Evolutionary conservation across 2,797 vertebrate genomes (phyloP), one percentile per base, ranked within the genome.

Genomic region (Caiman crocodilus): DNA sequence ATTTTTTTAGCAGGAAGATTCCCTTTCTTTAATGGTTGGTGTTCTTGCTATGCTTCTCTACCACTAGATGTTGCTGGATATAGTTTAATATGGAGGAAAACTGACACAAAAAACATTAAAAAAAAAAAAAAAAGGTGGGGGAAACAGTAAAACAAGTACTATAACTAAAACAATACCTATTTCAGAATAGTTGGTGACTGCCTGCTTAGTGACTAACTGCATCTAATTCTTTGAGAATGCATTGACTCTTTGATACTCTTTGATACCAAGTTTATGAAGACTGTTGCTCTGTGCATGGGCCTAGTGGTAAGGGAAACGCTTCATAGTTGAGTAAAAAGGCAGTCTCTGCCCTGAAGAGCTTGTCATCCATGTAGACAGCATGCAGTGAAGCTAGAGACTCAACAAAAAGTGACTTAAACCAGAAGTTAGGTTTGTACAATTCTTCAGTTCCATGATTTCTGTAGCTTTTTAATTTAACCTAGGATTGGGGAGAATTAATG

Each of bases 41-140:
- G 1, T 18, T 12, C 15, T 30, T 56, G 56, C 71, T 92, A 81
- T 79, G 55, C 82, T 84, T 32, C 59, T 93, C 69, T 84, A 10
- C 96, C 92, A 60, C 93, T 95, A 95, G 95, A 91, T 95, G 94
- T 42, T 97, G 93, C 93, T 97, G 0, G 96, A 84, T 94, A 56
- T 7, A 11, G 82, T 85, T 81, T 92, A 81, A 85, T 82, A 84
- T 94, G 82, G 4, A 78, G 76, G 67, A 89, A 87, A 14, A 26
- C 82, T 83, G 88, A 80, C 84, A 84, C 32, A 13, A 75, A 65
- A 75, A 50, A 50, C 55, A 71, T 30, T 21, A 67, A 84, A 65
- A 74, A 84, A 23, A 89, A 50, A 25, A 67, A 84, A 65, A 74
- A 84, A 23, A 89, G 56, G 84, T 89, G 76, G 84, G 69, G 85